phyloP scores from a whole-genome alignment of 1,140 invertebrate species.

The Nilaparvata lugens region DNA sequence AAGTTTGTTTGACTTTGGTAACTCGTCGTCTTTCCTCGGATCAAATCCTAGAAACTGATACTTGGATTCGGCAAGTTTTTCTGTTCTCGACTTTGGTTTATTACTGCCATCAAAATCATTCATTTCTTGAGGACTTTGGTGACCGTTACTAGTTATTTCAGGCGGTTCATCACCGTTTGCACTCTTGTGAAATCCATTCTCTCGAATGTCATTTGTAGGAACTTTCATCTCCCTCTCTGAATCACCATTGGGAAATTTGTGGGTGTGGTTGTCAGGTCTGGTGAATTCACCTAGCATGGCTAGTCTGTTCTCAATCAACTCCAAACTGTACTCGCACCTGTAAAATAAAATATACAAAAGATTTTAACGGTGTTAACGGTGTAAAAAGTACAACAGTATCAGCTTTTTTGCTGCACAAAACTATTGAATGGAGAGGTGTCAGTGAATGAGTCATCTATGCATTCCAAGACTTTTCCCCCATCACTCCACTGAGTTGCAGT shows the following conservation, averaged over 20 bases:
- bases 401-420: no score
- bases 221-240: neutral
- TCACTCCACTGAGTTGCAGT: no score
- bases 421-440: no score
- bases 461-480: no score
- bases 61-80: slow-evolving; percentile 18
- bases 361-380: no score
- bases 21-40: slow-evolving; percentile 14
- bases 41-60: slow-evolving; percentile 24
- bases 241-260: no score
- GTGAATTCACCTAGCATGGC: slow-evolving; percentile 37
- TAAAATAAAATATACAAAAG: slow-evolving; percentile 11
- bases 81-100: slow-evolving; percentile 11
- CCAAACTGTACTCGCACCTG: slow-evolving; percentile 26
- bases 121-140: no score
- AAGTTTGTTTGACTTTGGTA: neutral
- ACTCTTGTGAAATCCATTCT: neutral
- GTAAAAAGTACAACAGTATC: slow-evolving; percentile 1
- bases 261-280: neutral
- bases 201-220: neutral
- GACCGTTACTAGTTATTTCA: neutral
- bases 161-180: neutral
- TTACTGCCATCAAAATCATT: neutral
- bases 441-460: no score
- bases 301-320: slow-evolving; percentile 39